Conservation (phyloP, 2,113 vertebrate species). For the Ceyx margarethae region DNA sequence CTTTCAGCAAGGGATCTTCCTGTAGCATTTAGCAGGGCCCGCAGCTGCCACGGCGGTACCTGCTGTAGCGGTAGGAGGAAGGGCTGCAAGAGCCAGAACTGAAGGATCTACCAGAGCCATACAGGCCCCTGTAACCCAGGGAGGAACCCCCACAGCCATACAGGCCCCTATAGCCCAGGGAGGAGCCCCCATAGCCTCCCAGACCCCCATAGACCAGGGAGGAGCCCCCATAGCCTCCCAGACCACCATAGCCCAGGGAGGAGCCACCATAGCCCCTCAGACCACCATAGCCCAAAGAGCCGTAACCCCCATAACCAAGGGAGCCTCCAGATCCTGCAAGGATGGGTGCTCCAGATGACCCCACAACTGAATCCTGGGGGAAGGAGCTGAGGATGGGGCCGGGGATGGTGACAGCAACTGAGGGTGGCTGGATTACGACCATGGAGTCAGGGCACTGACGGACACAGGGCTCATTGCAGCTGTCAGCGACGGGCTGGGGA, state of each 20-base stretch:
- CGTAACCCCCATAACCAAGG: background rate
- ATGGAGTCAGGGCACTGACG: background rate
- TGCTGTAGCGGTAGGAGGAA: background rate
- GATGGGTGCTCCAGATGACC: background rate
- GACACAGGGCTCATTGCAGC: background rate
- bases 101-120: background rate
- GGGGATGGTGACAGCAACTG: background rate
- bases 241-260: too few relatives aligned
- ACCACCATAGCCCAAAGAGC: too few relatives aligned
- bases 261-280: too few relatives aligned
- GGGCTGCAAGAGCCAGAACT: background rate
- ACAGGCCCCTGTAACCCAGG: background rate
- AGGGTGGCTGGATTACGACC: background rate
- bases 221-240: background rate
- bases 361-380: background rate
- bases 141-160: background rate
- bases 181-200: background rate
- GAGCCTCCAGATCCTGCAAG: background rate
- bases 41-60: background rate
- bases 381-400: constrained; percentile 41
- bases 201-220: background rate
- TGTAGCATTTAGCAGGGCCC: background rate
- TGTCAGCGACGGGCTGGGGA: background rate
- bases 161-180: background rate
- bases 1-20: too few relatives aligned